Conservation (phyloP, 2,888 invertebrate species). For the Chrysomela aeneicollis region DNA sequence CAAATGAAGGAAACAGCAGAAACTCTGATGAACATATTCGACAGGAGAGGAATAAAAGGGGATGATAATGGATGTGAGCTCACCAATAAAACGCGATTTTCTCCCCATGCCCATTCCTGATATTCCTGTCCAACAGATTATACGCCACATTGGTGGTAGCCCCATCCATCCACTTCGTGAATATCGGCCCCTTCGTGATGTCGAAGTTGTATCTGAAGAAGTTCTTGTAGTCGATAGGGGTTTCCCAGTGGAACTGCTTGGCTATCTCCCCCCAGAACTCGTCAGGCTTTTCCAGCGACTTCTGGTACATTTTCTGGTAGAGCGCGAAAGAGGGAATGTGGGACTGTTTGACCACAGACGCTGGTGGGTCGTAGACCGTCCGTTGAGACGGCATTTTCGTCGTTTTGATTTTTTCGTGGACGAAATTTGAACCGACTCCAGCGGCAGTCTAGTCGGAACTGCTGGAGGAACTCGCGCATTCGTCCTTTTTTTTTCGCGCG, state of each 20-base stretch:
- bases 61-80: slow-evolving; percentile 57
- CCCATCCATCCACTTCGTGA: slow-evolving; percentile 94
- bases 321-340: slow-evolving; percentile 76
- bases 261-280: slow-evolving; percentile 94
- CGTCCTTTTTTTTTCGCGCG: background rate
- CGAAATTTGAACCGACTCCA: background rate
- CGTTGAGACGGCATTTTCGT: slow-evolving; percentile 66
- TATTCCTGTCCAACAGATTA: slow-evolving; percentile 92
- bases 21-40: no score
- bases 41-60: background rate
- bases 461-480: background rate
- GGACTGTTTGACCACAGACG: slow-evolving; percentile 66
- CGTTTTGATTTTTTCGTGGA: background rate
- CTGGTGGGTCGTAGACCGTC: slow-evolving; percentile 67
- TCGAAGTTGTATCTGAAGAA: slow-evolving; percentile 94
- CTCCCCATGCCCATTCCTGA: slow-evolving; percentile 88
- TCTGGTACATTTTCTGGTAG: slow-evolving; percentile 84
- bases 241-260: slow-evolving; percentile 94
- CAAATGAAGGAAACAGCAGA: no score
- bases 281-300: slow-evolving; percentile 87
- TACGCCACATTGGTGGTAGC: slow-evolving; percentile 95
- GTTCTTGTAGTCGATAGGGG: slow-evolving; percentile 74
- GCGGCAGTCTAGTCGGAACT: slow-evolving; percentile 3
- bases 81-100: slow-evolving; percentile 95
- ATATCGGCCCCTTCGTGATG: slow-evolving; percentile 85